phyloP scores from a whole-genome alignment of 2,888 invertebrate species.

The Drosophila diplacantha region DNA sequence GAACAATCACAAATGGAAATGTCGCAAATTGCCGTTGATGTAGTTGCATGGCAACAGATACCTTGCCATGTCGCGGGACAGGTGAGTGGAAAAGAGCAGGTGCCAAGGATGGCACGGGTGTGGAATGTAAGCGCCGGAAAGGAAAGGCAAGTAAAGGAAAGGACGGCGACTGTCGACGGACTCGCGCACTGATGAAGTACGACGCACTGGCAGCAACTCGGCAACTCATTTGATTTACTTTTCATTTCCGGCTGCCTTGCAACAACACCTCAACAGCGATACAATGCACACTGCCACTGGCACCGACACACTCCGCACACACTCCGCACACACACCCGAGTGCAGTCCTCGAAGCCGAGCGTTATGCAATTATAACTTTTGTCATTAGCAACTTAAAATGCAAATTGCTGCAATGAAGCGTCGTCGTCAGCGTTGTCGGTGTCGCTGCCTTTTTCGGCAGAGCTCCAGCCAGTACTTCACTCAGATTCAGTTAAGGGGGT shows the following conservation, averaged over 20 bases:
- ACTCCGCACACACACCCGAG: constrained; percentile 18
- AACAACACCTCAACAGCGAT: constrained; percentile 45
- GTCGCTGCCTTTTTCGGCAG: constrained; percentile 48
- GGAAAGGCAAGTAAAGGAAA: constrained; percentile 1
- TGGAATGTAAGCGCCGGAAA: not conserved
- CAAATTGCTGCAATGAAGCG: constrained; percentile 74
- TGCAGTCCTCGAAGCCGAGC: constrained; percentile 57
- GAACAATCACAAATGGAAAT: constrained; percentile 53
- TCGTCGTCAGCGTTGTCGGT: constrained; percentile 41
- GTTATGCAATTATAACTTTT: constrained; percentile 77
- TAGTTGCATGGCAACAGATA: constrained; percentile 35
- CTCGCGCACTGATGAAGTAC: constrained; percentile 52
- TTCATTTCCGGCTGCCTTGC: constrained; percentile 72
- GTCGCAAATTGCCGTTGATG: constrained; percentile 49
- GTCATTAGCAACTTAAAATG: constrained; percentile 75
- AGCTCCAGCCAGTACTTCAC: constrained; percentile 26
- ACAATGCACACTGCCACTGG: constrained; percentile 36
- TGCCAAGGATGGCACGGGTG: constrained; percentile 3
- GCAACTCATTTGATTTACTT: constrained; percentile 73
- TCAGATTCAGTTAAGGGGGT: constrained; percentile 12
- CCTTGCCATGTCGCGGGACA: constrained; percentile 10
- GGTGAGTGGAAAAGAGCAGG: constrained; percentile 7
- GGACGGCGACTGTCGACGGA: constrained; percentile 3
- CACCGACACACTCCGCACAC: constrained; percentile 3
- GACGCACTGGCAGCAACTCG: constrained; percentile 39